phyloP scores from a whole-genome alignment of 30 jellyfish, hydroid and myxozoan species.

The Pelagia noctiluca region DNA sequence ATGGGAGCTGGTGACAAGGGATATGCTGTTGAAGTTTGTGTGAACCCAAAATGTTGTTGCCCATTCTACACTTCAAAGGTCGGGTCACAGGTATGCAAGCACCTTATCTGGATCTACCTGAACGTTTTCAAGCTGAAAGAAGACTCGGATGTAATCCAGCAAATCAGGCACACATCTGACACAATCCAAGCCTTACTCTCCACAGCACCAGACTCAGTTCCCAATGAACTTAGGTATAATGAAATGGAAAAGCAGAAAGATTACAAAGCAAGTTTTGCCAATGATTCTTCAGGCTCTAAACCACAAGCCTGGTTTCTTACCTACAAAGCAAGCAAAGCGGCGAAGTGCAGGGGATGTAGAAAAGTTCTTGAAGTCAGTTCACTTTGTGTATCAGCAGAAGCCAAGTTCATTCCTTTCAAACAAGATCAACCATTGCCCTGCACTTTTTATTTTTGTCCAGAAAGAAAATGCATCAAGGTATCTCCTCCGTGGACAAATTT shows the following conservation, averaged over 20 bases:
- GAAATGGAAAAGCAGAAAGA: slow-evolving; percentile 31
- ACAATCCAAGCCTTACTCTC: slow-evolving; percentile 19
- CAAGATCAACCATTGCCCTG: slow-evolving; percentile 16
- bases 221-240: slow-evolving; percentile 24
- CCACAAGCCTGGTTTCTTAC: slow-evolving; percentile 42
- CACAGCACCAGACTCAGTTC: slow-evolving; percentile 30
- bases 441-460: slow-evolving; percentile 31
- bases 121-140: slow-evolving; percentile 16
- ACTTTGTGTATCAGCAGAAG: slow-evolving; percentile 34
- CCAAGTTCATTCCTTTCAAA: slow-evolving; percentile 24
- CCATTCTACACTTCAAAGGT: slow-evolving; percentile 14
- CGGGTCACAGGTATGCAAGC: slow-evolving; percentile 29
- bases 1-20: slow-evolving; percentile 14
- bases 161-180: slow-evolving; percentile 13
- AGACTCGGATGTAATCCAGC: slow-evolving; percentile 23
- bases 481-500: slow-evolving; percentile 33
- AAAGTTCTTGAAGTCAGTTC: slow-evolving; percentile 27
- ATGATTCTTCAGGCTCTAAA: slow-evolving; percentile 21
- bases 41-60: slow-evolving; percentile 25
- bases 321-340: slow-evolving; percentile 36
- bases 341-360: slow-evolving; percentile 32
- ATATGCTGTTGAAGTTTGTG: slow-evolving; percentile 20
- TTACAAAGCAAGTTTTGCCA: slow-evolving; percentile 24
- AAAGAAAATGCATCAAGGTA: slow-evolving; percentile 29
- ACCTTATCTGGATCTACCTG: slow-evolving; percentile 28